phyloP scores from a whole-genome alignment of 2,888 invertebrate genomes.

The Cetonia aurata region DNA sequence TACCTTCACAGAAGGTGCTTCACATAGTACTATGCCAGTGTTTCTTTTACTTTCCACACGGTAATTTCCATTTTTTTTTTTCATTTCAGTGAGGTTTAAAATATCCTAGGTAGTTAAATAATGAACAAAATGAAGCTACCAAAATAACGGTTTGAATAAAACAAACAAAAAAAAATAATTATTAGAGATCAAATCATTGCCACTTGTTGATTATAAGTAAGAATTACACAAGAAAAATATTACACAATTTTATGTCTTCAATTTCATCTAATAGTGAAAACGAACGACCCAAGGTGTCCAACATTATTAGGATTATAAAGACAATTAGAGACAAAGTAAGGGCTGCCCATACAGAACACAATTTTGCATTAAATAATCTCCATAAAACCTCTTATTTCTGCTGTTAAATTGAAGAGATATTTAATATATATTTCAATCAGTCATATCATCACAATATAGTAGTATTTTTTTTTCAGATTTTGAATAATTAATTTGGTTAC shows the following conservation, averaged over 20 bases:
- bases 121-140: conserved; percentile 58
- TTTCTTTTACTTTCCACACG: conserved; percentile 48
- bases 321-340: conserved; percentile 42
- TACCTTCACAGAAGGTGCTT: conserved; percentile 63
- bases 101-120: conserved; percentile 24
- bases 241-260: conserved; percentile 43
- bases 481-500: too few species aligned
- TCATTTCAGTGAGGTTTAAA: conserved; percentile 43
- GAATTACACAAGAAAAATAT: conserved; percentile 46
- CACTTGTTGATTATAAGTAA: conserved; percentile 58
- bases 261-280: conserved; percentile 30
- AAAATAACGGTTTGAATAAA: conserved; percentile 50
- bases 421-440: not conserved
- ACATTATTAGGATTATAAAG: conserved; percentile 44
- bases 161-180: conserved; percentile 50
- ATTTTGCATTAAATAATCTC: conserved; percentile 48
- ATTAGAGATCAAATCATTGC: conserved; percentile 66
- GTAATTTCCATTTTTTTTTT: conserved; percentile 45
- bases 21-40: conserved; percentile 55
- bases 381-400: conserved; percentile 47
- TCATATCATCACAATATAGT: not conserved
- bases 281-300: conserved; percentile 35
- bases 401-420: not conserved
- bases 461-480: too few species aligned
- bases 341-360: conserved; percentile 60